Percentiles rank a stretch among this genome's conserved stretches.
Evolutionary conservation across 2,888 invertebrate genomes (phyloP).

Genomic region (Troglohyphantes excavatus): DNA sequence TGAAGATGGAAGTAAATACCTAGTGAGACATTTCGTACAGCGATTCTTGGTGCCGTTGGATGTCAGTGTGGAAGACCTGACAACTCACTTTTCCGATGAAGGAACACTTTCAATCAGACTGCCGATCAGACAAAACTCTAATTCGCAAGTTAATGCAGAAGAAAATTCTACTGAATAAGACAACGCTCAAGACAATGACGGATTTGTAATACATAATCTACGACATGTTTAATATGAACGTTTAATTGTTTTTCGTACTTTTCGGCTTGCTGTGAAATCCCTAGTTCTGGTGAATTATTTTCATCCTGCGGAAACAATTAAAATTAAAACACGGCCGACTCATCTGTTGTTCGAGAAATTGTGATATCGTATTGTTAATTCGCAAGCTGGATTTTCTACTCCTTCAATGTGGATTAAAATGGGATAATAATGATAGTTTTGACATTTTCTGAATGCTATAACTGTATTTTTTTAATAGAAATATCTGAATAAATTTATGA

Average conservation of each 20-base stretch:
- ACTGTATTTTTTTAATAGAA: too few relatives aligned
- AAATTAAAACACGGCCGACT: too few relatives aligned
- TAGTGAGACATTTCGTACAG: slow-evolving; percentile 44
- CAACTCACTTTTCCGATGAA: not conserved
- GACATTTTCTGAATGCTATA: too few relatives aligned
- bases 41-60: slow-evolving; percentile 32
- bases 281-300: too few relatives aligned
- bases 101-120: slow-evolving; percentile 22
- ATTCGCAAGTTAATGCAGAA: not conserved
- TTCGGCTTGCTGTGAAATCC: too few relatives aligned
- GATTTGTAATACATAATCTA: not conserved
- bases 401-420: too few relatives aligned
- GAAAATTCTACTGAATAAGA: not conserved
- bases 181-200: not conserved
- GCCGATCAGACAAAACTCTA: not conserved
- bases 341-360: too few relatives aligned
- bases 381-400: too few relatives aligned
- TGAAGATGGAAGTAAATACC: not conserved
- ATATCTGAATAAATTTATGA: too few relatives aligned
- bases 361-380: too few relatives aligned
- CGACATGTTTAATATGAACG: not conserved
- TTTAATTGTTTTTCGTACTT: not conserved
- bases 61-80: not conserved
- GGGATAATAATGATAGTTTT: too few relatives aligned
- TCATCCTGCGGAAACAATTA: too few relatives aligned